Evolutionary conservation across 2,113 vertebrate species (phyloP), one percentile per base, ranked within the genome.

Genomic region (human): DNA sequence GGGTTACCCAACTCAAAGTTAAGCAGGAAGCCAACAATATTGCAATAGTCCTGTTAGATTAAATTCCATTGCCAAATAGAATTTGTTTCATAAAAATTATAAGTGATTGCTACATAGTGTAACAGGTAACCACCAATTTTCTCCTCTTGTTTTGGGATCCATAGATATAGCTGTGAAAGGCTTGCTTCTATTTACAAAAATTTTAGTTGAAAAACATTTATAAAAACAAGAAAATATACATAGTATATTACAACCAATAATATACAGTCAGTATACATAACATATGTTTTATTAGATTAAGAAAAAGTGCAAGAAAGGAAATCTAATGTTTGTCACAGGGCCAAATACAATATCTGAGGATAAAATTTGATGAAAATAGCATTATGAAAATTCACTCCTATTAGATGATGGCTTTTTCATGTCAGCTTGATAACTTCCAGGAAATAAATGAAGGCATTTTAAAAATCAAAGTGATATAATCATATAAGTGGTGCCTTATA

Each of bases 391-490:
- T 88, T 88, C 87, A 97, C 45, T 97, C 23, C 80, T 38, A 86
- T 93, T 93, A 88, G 57, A 90, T 88, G 87, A 95, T 61, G 45
- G 73, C 32, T 93, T 97, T 93, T 86, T 89, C 22, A 91, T 95
- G 52, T 94, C 84, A 95, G 52, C 76, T 96, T 87, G 78, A 45
- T 94, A 97, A 83, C 81, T 94, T 97, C 76, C 40, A 93, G 76
- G 93, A 97, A 96, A 92, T 70, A 93, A 96, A 97, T 94, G 92
- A 95, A 94, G 81, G 91, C 64, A 90, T 93, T 93, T 90, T 25
- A 88, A 97, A 97, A 96, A 86, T 95, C 90, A 79, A 95, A 94
- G 32, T 89, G 76, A 94, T 96, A 81, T 38, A 92, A 97, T 92
- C 87, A 25, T 89, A 32, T 92, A 88, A 95, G 59, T 45, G 25